Evolutionary conservation across 2,888 invertebrate species (phyloP), one percentile per base, ranked within the genome.

Genomic region (Cryptocheilus praepositus): DNA sequence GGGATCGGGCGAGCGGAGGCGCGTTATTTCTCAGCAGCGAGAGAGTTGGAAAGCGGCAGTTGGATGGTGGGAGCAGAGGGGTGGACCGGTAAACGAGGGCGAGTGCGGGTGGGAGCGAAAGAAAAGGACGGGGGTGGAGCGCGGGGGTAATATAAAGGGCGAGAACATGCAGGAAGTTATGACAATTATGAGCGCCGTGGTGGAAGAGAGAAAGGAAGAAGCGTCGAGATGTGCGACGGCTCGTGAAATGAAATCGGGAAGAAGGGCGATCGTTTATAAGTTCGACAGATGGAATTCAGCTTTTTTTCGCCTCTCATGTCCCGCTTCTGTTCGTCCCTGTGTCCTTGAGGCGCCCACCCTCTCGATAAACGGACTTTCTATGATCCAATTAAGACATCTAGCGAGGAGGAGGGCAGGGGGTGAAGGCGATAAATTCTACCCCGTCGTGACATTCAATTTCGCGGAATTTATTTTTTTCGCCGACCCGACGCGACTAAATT

Each of bases 221-320:
- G 65, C 75, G 78, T 77, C 77, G 73, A 72, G 69, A 66, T 81
- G 84, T 81, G 81, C 85, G 82, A 81, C 83, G 84, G 81, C 67
- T 82, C 82, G 85, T 83, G 85, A 86, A 86, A 86, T 86, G 82
- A 84, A 84, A 83, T 82, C 74, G 77, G 73, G 56, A 76, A 64
- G 77, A 74, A 73, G 68, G 55, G 66, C 73, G 76, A 83, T 85
- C 83, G 81, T 85, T 85, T 84, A 82, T 83, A 84, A 81, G 80
- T 82, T 83, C 82, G 81, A 82, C 81, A 76, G 81, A 76, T 71
- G 73, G 74, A 78, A 78, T 78, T 78, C 74, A 60, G 59, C 69
- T 69, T 67, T 61, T 61, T 52, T 36, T 22, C 21, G 54, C 57
- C 44, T 60, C 52, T 56, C 57, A 21, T 53, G 44, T 57, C 46